These are phyloP conservation scores for Caenorhabditis panamensis DNA, from an alignment of 2,888 invertebrate genomes.

Conservation along the genomic window DNA sequence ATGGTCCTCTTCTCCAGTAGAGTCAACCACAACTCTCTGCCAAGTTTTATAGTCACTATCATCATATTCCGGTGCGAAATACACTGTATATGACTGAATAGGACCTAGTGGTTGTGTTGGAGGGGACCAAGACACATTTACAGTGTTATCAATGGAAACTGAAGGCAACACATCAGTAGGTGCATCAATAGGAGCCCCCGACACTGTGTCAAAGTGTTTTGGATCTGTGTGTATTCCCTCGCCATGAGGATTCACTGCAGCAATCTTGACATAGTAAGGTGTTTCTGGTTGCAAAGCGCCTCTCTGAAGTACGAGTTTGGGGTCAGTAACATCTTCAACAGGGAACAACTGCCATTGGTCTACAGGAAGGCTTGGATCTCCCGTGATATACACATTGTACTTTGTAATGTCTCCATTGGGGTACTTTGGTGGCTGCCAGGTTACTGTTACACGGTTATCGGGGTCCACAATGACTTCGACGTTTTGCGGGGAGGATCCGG, in stretches of 20 bases:
- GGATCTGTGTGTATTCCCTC: constrained; percentile 78
- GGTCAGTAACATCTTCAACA: constrained; percentile 64
- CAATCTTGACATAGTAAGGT: constrained; percentile 78
- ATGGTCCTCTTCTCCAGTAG: constrained; percentile 61
- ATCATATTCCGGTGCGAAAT: constrained; percentile 73
- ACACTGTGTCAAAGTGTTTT: constrained; percentile 75
- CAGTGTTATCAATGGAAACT: constrained; percentile 77
- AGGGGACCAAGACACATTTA: constrained; percentile 77
- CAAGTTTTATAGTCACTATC: constrained; percentile 77
- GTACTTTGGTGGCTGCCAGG: constrained; percentile 78
- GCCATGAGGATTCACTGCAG: constrained; percentile 77
- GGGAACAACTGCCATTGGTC: constrained; percentile 78
- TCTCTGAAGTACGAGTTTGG: constrained; percentile 73
- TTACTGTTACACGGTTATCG: constrained; percentile 79
- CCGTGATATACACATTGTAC: constrained; percentile 79
- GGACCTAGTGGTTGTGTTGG: constrained; percentile 78
- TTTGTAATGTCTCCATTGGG: constrained; percentile 79
- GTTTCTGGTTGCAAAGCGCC: constrained; percentile 80
- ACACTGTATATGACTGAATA: constrained; percentile 75
- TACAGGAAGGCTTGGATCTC: constrained; percentile 78
- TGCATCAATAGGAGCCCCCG: constrained; percentile 79
- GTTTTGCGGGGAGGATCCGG: constrained; percentile 78
- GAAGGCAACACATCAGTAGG: constrained; percentile 76
- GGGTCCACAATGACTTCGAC: constrained; percentile 76
- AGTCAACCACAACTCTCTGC: constrained; percentile 71